Evolutionary conservation across 2,888 invertebrate species (phyloP).

Genomic region (Ypsolopha scabrella): DNA sequence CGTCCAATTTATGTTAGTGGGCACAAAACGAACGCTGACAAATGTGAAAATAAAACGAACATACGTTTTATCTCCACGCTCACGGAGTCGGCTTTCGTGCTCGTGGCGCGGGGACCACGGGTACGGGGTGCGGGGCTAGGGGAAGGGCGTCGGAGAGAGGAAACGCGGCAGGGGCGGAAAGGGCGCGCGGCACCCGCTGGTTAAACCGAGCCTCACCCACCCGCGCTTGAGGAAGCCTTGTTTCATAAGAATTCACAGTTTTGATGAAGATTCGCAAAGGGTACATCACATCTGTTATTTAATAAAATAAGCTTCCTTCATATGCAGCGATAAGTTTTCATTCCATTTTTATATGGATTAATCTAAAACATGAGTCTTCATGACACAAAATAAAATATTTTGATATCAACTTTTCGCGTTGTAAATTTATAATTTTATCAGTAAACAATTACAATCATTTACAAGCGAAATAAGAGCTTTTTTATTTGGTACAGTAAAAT

Average conservation of each 20-base stretch:
- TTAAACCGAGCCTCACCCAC: no score
- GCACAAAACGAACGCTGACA: constrained; percentile 70
- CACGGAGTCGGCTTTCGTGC: constrained; percentile 49
- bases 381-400: no score
- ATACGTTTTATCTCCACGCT: constrained; percentile 65
- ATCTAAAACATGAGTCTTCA: neutral
- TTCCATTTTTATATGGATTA: neutral
- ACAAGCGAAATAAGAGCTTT: no score
- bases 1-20: constrained; percentile 70
- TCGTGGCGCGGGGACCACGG: constrained; percentile 20
- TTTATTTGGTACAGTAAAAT: no score
- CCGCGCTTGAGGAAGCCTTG: constrained; percentile 17
- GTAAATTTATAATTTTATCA: no score
- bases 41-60: constrained; percentile 70
- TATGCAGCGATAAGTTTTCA: neutral
- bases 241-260: constrained; percentile 32
- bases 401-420: no score
- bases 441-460: no score
- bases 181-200: no score
- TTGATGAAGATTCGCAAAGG: constrained; percentile 30
- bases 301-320: constrained; percentile 1
- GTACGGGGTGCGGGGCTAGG: constrained; percentile 15
- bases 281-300: constrained; percentile 4
- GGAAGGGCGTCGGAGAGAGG: constrained; percentile 6
- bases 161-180: neutral